These are phyloP conservation scores for Leptonema lineaticorne DNA, from an alignment of 1,140 invertebrate species.

Conservation along the genomic window DNA sequence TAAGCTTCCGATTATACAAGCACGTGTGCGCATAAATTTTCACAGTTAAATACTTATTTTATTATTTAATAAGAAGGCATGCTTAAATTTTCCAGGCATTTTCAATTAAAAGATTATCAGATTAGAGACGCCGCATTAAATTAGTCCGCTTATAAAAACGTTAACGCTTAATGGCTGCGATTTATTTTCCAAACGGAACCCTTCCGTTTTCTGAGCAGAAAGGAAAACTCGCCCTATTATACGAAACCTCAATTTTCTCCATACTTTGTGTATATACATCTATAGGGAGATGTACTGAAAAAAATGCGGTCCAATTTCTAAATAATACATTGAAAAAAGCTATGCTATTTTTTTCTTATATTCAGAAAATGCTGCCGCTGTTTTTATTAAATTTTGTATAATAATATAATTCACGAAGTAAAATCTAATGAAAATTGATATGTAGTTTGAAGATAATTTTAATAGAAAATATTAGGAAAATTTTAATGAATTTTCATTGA, in stretches of 20 bases:
- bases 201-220: no score
- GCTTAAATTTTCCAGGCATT: not conserved
- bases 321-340: no score
- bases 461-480: not conserved
- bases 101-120: not conserved
- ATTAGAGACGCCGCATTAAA: not conserved
- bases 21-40: conserved; percentile 1
- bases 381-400: no score
- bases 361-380: no score
- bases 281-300: not conserved
- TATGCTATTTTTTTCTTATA: no score
- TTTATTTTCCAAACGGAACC: not conserved
- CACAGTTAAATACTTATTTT: not conserved
- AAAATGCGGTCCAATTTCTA: no score
- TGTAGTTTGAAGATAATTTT: not conserved
- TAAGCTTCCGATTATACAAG: not conserved
- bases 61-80: not conserved
- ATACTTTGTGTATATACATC: not conserved
- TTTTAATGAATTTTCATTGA: not conserved
- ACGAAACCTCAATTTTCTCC: not conserved
- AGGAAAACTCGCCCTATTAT: no score
- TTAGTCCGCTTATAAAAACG: not conserved
- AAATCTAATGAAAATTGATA: not conserved
- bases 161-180: not conserved
- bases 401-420: no score